Conservation (phyloP, 2,888 invertebrate species). For the Pycnomerus fuliginosus region DNA sequence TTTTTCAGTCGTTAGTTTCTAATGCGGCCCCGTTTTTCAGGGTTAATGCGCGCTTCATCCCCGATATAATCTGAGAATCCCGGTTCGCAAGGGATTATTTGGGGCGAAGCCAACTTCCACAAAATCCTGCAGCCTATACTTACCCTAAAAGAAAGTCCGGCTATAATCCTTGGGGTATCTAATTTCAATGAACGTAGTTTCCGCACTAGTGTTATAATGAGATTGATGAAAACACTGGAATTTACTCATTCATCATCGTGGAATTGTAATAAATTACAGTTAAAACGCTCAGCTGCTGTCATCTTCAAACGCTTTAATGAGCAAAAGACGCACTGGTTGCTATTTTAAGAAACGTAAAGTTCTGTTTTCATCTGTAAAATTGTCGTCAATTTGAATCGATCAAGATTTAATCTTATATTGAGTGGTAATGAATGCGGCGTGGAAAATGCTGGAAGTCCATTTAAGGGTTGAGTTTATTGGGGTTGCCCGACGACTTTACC, state of each 20-base stretch:
- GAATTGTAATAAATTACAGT: conserved; percentile 14
- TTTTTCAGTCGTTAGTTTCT: too few species aligned
- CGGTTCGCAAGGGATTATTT: conserved; percentile 10
- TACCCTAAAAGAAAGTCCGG: not conserved
- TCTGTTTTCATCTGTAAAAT: conserved; percentile 13
- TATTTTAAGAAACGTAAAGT: conserved; percentile 3
- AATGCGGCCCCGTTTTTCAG: conserved; percentile 9
- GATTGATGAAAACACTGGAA: conserved; percentile 2
- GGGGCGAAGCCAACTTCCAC: conserved; percentile 11
- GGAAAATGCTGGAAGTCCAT: not conserved
- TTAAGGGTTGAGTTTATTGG: not conserved
- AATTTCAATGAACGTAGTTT: conserved; percentile 7
- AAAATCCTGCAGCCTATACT: too few species aligned
- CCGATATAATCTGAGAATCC: not conserved
- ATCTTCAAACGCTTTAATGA: conserved; percentile 10
- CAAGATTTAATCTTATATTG: conserved; percentile 7
- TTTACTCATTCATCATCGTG: conserved; percentile 11
- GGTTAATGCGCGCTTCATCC: conserved; percentile 9
- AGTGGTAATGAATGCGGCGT: conserved; percentile 3
- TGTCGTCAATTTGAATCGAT: conserved; percentile 4
- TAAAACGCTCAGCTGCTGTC: conserved; percentile 7
- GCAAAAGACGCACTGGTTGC: conserved; percentile 3
- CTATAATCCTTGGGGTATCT: conserved; percentile 5
- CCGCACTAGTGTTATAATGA: conserved; percentile 1
- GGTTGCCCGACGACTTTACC: too few species aligned